A percentile compares a stretch with the other conserved stretches of the same genome.
phyloP scores from a whole-genome alignment of 2,113 vertebrate genomes.

The Corythornis madagascariensis region DNA sequence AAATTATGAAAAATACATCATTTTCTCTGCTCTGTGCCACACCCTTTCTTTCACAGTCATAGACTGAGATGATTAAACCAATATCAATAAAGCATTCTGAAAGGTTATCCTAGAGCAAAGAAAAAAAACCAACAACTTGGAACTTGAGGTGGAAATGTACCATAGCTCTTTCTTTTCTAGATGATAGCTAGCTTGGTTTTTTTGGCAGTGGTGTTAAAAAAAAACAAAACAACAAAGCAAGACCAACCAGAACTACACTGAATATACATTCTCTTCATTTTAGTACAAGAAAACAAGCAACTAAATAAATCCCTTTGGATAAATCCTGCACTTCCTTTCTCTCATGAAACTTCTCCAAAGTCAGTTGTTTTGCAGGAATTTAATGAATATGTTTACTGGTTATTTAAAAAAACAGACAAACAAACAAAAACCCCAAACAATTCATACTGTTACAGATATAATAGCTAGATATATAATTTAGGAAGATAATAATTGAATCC shows the following conservation, averaged over 20 bases:
- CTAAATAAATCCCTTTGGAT: neutral
- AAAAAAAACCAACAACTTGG: neutral
- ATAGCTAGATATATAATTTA: neutral
- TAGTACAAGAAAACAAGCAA: neutral
- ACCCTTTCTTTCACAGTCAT: neutral
- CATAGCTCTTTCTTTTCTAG: neutral
- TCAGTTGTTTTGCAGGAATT: neutral
- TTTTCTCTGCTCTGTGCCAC: neutral
- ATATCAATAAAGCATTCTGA: neutral
- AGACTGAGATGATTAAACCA: neutral
- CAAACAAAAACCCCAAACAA: too few species aligned
- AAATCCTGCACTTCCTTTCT: neutral
- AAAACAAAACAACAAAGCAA: neutral
- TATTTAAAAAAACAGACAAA: too few species aligned
- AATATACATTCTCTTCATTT: neutral
- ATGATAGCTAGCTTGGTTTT: neutral
- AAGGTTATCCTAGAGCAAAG: neutral
- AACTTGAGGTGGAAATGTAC: neutral
- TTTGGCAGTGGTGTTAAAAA: neutral
- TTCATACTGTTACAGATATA: neutral
- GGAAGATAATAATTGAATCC: neutral
- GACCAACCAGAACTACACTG: neutral
- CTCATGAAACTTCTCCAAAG: neutral
- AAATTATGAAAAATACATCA: neutral
- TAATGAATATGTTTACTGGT: neutral